Evolutionary conservation across 2,888 invertebrate species (phyloP).

Genomic region (Parnassius glacialis): DNA sequence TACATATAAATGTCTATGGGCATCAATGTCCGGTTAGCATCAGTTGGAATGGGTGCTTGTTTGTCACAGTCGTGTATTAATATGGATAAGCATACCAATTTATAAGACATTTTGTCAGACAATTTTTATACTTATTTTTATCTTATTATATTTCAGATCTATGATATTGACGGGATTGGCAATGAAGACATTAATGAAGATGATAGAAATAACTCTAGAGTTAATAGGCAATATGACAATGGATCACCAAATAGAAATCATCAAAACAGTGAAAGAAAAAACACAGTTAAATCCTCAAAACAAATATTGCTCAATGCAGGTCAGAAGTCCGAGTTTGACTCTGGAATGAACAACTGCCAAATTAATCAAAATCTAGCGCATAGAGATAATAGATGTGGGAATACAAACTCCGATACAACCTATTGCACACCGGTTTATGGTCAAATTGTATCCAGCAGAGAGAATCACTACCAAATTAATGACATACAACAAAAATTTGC

Average conservation of each 20-base stretch:
- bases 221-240: conserved; percentile 45
- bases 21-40: too few species aligned
- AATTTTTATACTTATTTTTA: too few species aligned
- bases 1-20: too few species aligned
- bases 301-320: conserved; percentile 74
- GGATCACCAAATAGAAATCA: conserved; percentile 46
- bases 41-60: too few species aligned
- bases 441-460: conserved; percentile 71
- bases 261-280: conserved; percentile 48
- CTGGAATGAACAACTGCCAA: conserved; percentile 75
- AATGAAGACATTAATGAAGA: conserved; percentile 65
- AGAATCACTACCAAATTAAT: conserved; percentile 74
- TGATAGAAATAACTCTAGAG: conserved; percentile 47
- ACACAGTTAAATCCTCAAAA: conserved; percentile 67
- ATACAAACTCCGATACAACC: conserved; percentile 60
- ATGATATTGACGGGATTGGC: conserved; percentile 74
- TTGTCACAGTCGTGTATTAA: too few species aligned
- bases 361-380: conserved; percentile 53
- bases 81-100: too few species aligned
- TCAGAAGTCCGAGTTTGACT: conserved; percentile 74
- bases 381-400: conserved; percentile 53
- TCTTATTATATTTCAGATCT: conserved; percentile 57
- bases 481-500: conserved; percentile 73
- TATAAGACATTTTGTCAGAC: too few species aligned
- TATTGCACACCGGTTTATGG: conserved; percentile 76